phyloP scores from a whole-genome alignment of 2,113 vertebrate genomes.

The Notothenia rossii region DNA sequence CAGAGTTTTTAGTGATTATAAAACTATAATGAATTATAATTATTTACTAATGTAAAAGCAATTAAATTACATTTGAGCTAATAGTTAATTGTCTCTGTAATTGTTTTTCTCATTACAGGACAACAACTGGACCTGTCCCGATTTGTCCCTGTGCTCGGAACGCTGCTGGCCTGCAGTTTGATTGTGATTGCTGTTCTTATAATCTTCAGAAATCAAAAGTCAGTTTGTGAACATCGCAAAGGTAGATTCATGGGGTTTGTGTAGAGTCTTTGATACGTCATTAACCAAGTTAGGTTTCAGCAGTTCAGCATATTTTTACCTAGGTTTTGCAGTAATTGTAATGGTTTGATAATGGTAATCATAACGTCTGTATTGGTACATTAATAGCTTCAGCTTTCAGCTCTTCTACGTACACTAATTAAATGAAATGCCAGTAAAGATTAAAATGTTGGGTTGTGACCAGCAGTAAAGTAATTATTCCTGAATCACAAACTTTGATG shows the following conservation, averaged over 20 bases:
- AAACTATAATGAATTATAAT: slow-evolving; percentile 6
- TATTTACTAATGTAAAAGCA: not conserved
- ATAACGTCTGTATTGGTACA: too few relatives aligned
- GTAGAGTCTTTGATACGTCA: not conserved
- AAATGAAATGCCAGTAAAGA: not conserved
- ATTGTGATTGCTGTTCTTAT: slow-evolving; percentile 34
- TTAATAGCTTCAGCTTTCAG: too few relatives aligned
- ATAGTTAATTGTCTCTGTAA: not conserved
- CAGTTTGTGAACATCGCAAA: slow-evolving; percentile 18
- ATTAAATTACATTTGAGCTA: not conserved
- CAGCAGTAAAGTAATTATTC: not conserved
- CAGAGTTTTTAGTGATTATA: too few relatives aligned
- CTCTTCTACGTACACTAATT: not conserved
- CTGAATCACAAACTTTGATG: too few relatives aligned
- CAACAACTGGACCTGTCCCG: not conserved
- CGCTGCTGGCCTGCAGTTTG: slow-evolving; percentile 40
- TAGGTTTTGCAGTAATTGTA: not conserved
- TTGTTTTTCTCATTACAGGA: slow-evolving; percentile 31
- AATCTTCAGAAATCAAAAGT: slow-evolving; percentile 13
- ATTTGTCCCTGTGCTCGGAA: slow-evolving; percentile 3
- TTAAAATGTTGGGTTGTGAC: too few relatives aligned
- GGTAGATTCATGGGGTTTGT: slow-evolving; percentile 12
- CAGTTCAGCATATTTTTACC: not conserved
- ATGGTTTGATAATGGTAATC: not conserved
- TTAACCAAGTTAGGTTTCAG: not conserved